A percentile compares a stretch with the other conserved stretches of the same genome.
Conservation (phyloP, 2,113 vertebrate genomes). For the Serinus canaria region DNA sequence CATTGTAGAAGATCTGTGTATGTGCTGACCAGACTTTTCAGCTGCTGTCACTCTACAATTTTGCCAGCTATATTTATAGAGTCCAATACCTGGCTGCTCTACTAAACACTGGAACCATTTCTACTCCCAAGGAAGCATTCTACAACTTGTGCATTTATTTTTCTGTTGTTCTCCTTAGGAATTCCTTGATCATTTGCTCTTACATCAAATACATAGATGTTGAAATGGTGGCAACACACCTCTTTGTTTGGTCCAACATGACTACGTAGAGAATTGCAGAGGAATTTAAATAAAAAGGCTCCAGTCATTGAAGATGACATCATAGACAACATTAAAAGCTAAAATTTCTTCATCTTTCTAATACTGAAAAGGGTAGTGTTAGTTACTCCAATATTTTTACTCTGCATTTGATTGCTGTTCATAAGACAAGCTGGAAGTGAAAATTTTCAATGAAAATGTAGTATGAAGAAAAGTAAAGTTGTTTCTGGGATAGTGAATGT, state of each 20-base stretch:
- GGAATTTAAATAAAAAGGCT: not conserved
- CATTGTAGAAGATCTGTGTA: not conserved
- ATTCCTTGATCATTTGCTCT: not conserved
- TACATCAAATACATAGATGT: not conserved
- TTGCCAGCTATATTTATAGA: not conserved
- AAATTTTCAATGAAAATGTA: not conserved
- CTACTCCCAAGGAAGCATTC: not conserved
- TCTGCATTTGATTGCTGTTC: not conserved
- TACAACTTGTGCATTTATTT: not conserved
- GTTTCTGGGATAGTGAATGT: not conserved
- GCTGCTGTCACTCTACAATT: not conserved
- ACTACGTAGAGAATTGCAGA: not conserved
- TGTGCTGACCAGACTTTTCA: not conserved
- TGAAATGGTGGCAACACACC: not conserved
- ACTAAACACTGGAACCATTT: not conserved
- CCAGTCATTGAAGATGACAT: not conserved
- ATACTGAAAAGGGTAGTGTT: not conserved
- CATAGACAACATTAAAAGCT: not conserved
- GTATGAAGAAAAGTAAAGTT: not conserved
- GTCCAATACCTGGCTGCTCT: not conserved
- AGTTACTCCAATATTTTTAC: not conserved
- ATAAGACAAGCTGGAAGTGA: not conserved
- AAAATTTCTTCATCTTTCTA: not conserved
- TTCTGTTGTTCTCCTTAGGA: not conserved
- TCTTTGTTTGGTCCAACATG: not conserved